Conservation (phyloP, 2,113 vertebrate genomes). For the Chionomys nivalis region DNA sequence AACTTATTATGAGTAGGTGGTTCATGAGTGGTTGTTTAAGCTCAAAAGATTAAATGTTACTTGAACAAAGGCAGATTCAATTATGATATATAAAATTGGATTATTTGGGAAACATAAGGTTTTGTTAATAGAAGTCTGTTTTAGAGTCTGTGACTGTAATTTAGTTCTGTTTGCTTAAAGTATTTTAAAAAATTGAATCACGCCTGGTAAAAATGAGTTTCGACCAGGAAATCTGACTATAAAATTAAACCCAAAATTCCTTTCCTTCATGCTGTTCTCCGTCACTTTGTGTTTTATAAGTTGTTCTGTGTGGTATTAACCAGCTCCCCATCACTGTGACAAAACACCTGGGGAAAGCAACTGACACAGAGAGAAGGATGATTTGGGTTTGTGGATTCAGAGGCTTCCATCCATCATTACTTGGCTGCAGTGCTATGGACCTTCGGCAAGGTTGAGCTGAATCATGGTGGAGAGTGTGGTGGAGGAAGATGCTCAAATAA, state of each 20-base stretch:
- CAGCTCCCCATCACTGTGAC: background rate
- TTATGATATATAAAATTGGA: slow-evolving; percentile 43
- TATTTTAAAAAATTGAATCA: slow-evolving; percentile 61
- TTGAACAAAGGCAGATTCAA: slow-evolving; percentile 54
- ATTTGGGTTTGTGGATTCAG: background rate
- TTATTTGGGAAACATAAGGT: slow-evolving; percentile 17
- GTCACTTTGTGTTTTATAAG: background rate
- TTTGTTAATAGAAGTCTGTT: slow-evolving; percentile 52
- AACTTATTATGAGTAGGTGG: background rate
- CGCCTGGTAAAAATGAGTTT: slow-evolving; percentile 38
- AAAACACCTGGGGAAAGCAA: background rate
- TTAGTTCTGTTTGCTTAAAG: slow-evolving; percentile 56
- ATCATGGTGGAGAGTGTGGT: background rate
- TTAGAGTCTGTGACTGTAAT: slow-evolving; percentile 43
- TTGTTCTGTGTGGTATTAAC: background rate
- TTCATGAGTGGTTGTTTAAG: background rate
- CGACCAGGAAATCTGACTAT: background rate
- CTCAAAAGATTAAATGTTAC: slow-evolving; percentile 40
- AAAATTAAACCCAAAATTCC: slow-evolving; percentile 6
- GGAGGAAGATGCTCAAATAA: background rate
- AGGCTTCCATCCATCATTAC: background rate
- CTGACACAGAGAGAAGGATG: background rate
- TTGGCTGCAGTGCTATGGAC: background rate
- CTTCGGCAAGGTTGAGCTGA: background rate
- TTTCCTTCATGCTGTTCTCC: background rate